Conservation (phyloP, 1,140 invertebrate species). For the Phortica variegata region DNA sequence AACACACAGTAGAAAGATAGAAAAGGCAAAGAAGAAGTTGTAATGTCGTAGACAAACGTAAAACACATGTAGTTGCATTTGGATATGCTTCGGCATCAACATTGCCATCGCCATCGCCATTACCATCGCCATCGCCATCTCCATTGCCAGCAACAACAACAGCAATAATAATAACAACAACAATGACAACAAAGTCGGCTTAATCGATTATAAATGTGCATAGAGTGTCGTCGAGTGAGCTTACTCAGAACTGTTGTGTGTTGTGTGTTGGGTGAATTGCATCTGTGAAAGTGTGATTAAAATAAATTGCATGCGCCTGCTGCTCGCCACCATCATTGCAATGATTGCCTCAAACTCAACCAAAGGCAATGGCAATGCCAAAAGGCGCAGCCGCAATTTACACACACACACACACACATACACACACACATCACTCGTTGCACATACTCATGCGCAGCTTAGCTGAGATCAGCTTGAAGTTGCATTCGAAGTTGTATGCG, state of each 20-base stretch:
- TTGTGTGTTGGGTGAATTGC: no score
- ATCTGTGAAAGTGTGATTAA: conserved; percentile 53
- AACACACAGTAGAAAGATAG: background rate
- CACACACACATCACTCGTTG: background rate
- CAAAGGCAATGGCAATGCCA: no score
- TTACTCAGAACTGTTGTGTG: no score
- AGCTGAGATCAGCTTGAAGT: background rate
- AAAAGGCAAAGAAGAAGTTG: background rate
- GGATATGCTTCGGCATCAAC: conserved; percentile 15
- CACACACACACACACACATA: background rate
- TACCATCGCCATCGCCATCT: no score
- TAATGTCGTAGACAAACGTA: background rate
- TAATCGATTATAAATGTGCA: conserved; percentile 54
- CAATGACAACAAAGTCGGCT: no score
- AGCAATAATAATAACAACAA: no score
- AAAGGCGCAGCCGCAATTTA: conserved; percentile 22
- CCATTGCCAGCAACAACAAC: no score
- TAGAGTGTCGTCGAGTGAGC: conserved; percentile 14
- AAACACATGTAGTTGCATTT: conserved; percentile 5
- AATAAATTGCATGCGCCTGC: conserved; percentile 44
- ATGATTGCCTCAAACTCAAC: background rate
- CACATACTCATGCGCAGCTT: no score
- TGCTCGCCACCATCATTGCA: no score
- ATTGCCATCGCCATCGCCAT: no score
- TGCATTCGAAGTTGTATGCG: no score